Percentiles rank a stretch among this genome's conserved stretches.
These are phyloP conservation scores for Cyclopterus lumpus DNA, from an alignment of 2,797 vertebrate species.

Conservation along the genomic window DNA sequence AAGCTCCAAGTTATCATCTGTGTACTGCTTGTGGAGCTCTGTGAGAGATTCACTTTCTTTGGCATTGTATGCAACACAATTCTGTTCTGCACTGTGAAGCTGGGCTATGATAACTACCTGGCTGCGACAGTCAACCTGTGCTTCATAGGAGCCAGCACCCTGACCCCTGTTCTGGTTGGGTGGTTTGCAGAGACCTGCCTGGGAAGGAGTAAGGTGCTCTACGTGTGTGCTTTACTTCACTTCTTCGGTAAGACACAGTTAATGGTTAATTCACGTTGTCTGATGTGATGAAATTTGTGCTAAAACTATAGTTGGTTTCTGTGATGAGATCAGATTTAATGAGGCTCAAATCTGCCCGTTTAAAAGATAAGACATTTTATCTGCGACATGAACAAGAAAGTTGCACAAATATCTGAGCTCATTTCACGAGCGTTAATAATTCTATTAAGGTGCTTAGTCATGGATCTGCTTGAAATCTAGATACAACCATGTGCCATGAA, in stretches of 20 bases:
- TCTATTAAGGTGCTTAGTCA: neutral
- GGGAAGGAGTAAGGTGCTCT: constrained; percentile 87
- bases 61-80: constrained; percentile 95
- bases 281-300: neutral
- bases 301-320: neutral
- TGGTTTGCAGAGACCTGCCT: constrained; percentile 88
- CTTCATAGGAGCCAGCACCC: constrained; percentile 88
- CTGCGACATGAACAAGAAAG: neutral
- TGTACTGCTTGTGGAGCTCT: constrained; percentile 91
- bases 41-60: constrained; percentile 92
- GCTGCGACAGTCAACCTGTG: constrained; percentile 90
- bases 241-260: constrained; percentile 89
- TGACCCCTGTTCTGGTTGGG: constrained; percentile 85
- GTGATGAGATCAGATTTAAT: neutral
- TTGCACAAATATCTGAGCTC: neutral
- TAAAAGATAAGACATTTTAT: neutral
- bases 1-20: constrained; percentile 88
- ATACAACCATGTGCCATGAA: neutral
- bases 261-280: neutral
- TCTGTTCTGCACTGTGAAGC: constrained; percentile 90
- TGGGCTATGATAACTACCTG: constrained; percentile 88
- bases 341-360: neutral
- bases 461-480: constrained; percentile 8
- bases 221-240: constrained; percentile 89
- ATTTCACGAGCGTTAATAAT: neutral